Percentiles rank a stretch among this genome's conserved stretches.
These are phyloP conservation scores for Xenotilapia flavipinnis DNA, from an alignment of 2,113 vertebrate genomes.

Conservation along the genomic window DNA sequence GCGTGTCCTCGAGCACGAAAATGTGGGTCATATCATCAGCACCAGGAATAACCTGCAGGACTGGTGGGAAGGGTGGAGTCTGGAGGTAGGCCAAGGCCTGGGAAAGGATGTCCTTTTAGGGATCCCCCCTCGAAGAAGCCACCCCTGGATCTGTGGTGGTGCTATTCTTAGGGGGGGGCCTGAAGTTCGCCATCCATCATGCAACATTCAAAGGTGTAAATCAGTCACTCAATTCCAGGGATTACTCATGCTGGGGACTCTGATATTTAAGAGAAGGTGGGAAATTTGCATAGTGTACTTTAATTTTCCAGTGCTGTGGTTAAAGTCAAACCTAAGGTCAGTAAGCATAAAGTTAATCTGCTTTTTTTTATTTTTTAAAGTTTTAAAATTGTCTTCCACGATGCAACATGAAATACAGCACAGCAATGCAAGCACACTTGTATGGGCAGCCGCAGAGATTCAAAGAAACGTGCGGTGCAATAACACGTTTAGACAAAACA, in stretches of 20 bases:
- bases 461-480: neutral
- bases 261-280: neutral
- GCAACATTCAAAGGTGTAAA: slow-evolving; percentile 10
- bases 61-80: neutral
- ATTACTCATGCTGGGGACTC: neutral
- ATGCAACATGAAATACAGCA: neutral
- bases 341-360: neutral
- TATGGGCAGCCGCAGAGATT: neutral
- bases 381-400: neutral
- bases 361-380: neutral
- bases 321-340: neutral
- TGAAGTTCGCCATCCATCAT: neutral
- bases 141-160: neutral
- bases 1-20: neutral
- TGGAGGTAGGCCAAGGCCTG: neutral
- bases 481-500: neutral
- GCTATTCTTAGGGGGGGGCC: slow-evolving; percentile 47
- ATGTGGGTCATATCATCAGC: slow-evolving; percentile 60
- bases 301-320: neutral
- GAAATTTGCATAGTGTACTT: neutral
- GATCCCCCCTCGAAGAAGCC: slow-evolving; percentile 42
- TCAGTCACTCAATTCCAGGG: neutral
- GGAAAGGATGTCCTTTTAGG: slow-evolving; percentile 83
- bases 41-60: slow-evolving; percentile 74
- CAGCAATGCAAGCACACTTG: neutral